phyloP scores from a whole-genome alignment of 2,888 invertebrate species.

The Parnassius mnemosyne region DNA sequence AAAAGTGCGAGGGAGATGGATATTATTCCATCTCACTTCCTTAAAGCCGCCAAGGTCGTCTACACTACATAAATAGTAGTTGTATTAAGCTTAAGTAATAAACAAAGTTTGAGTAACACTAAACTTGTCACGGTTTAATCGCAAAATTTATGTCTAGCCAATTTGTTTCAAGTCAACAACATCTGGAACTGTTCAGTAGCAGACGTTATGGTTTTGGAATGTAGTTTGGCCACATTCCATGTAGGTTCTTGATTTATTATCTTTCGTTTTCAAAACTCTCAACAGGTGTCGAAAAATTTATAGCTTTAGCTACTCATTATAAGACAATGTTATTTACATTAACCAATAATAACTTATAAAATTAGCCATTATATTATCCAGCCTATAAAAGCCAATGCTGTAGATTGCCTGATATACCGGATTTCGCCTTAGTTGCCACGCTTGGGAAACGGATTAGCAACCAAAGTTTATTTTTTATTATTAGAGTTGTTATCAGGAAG shows the following conservation, averaged over 20 bases:
- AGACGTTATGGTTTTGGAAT: slow-evolving; percentile 17
- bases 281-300: slow-evolving; percentile 18
- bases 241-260: slow-evolving; percentile 21
- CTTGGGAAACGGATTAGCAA: too few species aligned
- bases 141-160: slow-evolving; percentile 2
- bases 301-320: background rate
- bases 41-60: too few species aligned
- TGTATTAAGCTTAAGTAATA: background rate
- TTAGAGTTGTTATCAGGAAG: too few species aligned
- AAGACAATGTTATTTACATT: background rate
- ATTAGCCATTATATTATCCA: too few species aligned
- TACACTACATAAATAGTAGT: background rate
- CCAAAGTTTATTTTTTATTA: too few species aligned
- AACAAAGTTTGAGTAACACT: background rate
- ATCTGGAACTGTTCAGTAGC: slow-evolving; percentile 22
- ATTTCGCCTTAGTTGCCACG: too few species aligned
- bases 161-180: slow-evolving; percentile 17
- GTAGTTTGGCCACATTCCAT: slow-evolving; percentile 26
- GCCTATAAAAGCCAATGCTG: too few species aligned
- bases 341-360: background rate
- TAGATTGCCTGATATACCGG: too few species aligned
- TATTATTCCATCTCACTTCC: too few species aligned
- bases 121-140: background rate
- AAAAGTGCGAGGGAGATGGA: too few species aligned
- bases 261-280: slow-evolving; percentile 17